A percentile compares a stretch with the other conserved stretches of the same genome.
Conservation (phyloP, 2,888 invertebrate genomes). For the Meiosimyza platycephala region DNA sequence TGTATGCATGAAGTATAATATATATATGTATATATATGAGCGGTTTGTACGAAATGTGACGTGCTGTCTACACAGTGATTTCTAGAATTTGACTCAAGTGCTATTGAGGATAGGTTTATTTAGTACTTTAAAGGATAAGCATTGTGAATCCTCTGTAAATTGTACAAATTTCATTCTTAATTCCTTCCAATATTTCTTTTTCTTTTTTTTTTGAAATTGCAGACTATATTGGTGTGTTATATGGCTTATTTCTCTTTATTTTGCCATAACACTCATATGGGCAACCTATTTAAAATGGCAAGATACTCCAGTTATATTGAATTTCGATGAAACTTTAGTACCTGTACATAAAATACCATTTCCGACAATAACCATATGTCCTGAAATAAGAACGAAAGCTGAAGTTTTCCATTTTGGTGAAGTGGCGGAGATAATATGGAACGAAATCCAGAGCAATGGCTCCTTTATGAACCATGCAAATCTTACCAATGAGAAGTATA, state of each 20-base stretch:
- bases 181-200: background rate
- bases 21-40: too few species aligned
- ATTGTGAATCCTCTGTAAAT: too few species aligned
- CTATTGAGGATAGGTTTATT: too few species aligned
- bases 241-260: slow-evolving; percentile 58
- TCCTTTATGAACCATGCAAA: slow-evolving; percentile 42
- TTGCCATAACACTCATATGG: slow-evolving; percentile 59
- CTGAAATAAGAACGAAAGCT: slow-evolving; percentile 63
- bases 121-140: too few species aligned
- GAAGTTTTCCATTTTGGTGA: slow-evolving; percentile 57
- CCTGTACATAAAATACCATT: slow-evolving; percentile 63
- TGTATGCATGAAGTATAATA: too few species aligned
- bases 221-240: slow-evolving; percentile 61
- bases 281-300: slow-evolving; percentile 61
- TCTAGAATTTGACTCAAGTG: too few species aligned
- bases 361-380: slow-evolving; percentile 64
- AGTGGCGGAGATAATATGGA: slow-evolving; percentile 51
- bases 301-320: slow-evolving; percentile 61
- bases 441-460: slow-evolving; percentile 45
- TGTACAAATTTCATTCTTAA: too few species aligned
- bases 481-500: slow-evolving; percentile 49
- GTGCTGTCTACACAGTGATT: too few species aligned
- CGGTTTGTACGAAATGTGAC: too few species aligned
- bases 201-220: background rate
- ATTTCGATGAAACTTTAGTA: slow-evolving; percentile 64